phyloP scores from a whole-genome alignment of 2,888 invertebrate species.

The Invenusta paracnida region DNA sequence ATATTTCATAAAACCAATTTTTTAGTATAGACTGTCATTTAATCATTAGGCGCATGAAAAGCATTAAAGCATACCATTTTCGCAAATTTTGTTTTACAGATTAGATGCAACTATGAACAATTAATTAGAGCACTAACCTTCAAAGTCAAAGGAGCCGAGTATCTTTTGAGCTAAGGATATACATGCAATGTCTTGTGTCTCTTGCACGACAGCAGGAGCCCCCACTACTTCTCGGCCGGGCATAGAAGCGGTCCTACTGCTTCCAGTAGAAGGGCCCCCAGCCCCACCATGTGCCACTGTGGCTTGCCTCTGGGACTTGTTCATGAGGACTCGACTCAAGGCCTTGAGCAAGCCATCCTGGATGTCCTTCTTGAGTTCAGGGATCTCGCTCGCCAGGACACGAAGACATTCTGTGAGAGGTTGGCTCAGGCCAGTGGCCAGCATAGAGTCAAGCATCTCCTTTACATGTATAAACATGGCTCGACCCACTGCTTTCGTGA shows the following conservation, averaged over 20 bases:
- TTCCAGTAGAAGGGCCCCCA: too few species aligned
- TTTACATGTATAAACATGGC: constrained; percentile 64
- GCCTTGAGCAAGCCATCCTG: constrained; percentile 83
- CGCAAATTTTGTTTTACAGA: too few species aligned
- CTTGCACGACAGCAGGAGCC: not conserved
- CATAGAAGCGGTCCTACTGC: not conserved
- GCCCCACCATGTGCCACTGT: constrained; percentile 65
- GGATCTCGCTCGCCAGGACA: constrained; percentile 81
- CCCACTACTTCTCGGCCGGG: not conserved
- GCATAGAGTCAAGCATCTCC: constrained; percentile 81
- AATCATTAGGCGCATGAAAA: too few species aligned
- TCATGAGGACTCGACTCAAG: constrained; percentile 82
- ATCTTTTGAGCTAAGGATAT: constrained; percentile 86
- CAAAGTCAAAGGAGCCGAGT: constrained; percentile 80
- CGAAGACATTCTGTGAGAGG: constrained; percentile 82
- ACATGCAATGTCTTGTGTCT: constrained; percentile 62
- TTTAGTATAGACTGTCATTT: too few species aligned
- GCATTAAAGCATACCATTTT: too few species aligned
- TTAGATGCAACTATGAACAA: too few species aligned
- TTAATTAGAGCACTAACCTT: too few species aligned
- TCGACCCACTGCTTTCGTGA: constrained; percentile 78
- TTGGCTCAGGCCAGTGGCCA: constrained; percentile 75
- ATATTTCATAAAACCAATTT: too few species aligned
- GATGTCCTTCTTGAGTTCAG: constrained; percentile 79
- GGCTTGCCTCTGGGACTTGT: constrained; percentile 72